These are phyloP conservation scores for Heliconius melpomene DNA, from an alignment of 1,140 invertebrate genomes.

Conservation along the genomic window DNA sequence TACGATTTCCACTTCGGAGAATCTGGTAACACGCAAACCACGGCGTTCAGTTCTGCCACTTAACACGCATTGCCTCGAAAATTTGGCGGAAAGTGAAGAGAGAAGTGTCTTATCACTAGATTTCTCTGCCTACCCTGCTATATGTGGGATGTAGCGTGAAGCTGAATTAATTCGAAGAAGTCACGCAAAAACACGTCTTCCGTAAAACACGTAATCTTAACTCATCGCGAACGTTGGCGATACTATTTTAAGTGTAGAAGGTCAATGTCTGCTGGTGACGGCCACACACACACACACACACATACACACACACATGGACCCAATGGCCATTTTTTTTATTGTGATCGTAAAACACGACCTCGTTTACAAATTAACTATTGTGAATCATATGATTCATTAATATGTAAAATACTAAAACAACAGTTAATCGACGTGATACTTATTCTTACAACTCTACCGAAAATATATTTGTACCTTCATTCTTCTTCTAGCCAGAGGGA, in stretches of 20 bases:
- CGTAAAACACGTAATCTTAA: constrained; percentile 4
- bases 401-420: not conserved
- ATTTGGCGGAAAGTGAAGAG: no score
- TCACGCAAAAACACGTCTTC: not conserved
- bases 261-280: constrained; percentile 40
- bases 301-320: no score
- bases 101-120: no score
- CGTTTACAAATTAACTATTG: constrained; percentile 29
- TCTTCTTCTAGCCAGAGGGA: no score
- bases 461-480: not conserved
- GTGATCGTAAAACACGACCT: constrained; percentile 37
- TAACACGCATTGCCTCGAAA: no score
- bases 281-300: constrained; percentile 18
- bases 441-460: not conserved
- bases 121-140: no score
- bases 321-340: constrained; percentile 1
- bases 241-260: constrained; percentile 37
- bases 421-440: not conserved
- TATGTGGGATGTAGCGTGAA: no score
- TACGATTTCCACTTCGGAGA: no score
- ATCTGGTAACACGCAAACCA: no score
- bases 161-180: no score
- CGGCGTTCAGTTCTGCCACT: no score
- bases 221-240: constrained; percentile 22
- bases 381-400: constrained; percentile 25